Base-by-base conservation (phyloP, 2,888 invertebrate genomes). In the Lasiommata megera region DNA sequence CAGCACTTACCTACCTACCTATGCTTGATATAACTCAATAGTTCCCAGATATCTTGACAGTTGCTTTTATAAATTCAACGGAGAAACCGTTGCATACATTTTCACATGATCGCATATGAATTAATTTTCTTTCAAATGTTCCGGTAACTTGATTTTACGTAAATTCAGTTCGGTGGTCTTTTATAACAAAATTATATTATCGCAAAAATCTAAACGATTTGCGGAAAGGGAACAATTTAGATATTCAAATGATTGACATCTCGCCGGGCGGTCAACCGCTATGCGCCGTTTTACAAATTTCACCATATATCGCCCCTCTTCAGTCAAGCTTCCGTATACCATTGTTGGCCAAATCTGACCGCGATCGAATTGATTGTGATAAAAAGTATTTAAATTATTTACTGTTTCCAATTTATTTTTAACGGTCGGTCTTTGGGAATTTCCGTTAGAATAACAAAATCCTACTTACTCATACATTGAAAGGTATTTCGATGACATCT, bases 241-340 rank as follows among this genome's bases (percentile, higher is more conserved):
- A 80, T 87, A 88, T 89, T 89, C 83, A 89, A 89, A 89, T 87
- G 88, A 89, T 89, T 89, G 89, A 89, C 89, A 88, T 87, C 87
- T 82, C 89, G 69, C 82, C 83, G 71, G 89, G 89, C 83, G 89
- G 88, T 83, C 88, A 85, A 75, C 73, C 77, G 74, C 71, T 60
- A 52, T 46, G 64, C n/a, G n/a, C 61, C 71, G 60, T 69, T 74
- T 73, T 65, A 68, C 72, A 68, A 71, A 71, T 71, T 67, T 36
- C 29, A 29, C 14, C 44, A 34, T 14, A 34, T 53, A 18, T 70
- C 73, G 68, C 69, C 74, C 72, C 74, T 61, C 69, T 69, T 70
- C 65, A 70, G 71, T 75, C 71, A 73, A 71, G 74, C 78, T 76
- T 74, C 76, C 74, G 74, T 66, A 66, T 63, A 60, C 77, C 68